A percentile compares a stretch with the other conserved stretches of the same genome.
phyloP scores from a whole-genome alignment of 2,888 invertebrate species.

The Leucania comma region DNA sequence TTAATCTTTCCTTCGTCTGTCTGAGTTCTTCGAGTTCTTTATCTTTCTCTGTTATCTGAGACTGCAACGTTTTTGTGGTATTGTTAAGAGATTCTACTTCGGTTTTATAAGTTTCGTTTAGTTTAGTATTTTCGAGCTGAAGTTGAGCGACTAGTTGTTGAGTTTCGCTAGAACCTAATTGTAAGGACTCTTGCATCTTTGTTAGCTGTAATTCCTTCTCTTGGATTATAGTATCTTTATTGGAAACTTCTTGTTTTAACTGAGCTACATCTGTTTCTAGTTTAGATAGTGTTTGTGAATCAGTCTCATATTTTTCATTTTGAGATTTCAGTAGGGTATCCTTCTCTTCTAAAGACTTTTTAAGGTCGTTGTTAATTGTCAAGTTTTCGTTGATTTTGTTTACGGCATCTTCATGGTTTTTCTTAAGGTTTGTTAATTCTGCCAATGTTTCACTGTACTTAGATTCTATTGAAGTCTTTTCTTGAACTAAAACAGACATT shows the following conservation, averaged over 20 bases:
- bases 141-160: constrained; percentile 77
- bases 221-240: constrained; percentile 74
- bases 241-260: constrained; percentile 75
- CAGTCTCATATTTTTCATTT: constrained; percentile 75
- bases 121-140: constrained; percentile 80
- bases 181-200: constrained; percentile 76
- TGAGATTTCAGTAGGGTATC: constrained; percentile 79
- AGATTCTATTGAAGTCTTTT: constrained; percentile 78
- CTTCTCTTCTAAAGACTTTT: constrained; percentile 79
- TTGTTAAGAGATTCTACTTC: constrained; percentile 84
- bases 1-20: constrained; percentile 81
- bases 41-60: constrained; percentile 77
- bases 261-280: constrained; percentile 78
- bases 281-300: constrained; percentile 73
- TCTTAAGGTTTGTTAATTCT: constrained; percentile 76
- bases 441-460: constrained; percentile 75
- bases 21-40: constrained; percentile 80
- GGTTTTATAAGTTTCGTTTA: constrained; percentile 79
- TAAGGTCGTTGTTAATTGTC: constrained; percentile 70
- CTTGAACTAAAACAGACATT: constrained; percentile 77
- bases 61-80: constrained; percentile 78
- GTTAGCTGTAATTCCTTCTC: constrained; percentile 78
- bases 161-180: constrained; percentile 78
- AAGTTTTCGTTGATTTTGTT: constrained; percentile 77
- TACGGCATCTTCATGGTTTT: constrained; percentile 73